Evolutionary conservation across 2,888 invertebrate species (phyloP).

Genomic region (Epirrita christyi): DNA sequence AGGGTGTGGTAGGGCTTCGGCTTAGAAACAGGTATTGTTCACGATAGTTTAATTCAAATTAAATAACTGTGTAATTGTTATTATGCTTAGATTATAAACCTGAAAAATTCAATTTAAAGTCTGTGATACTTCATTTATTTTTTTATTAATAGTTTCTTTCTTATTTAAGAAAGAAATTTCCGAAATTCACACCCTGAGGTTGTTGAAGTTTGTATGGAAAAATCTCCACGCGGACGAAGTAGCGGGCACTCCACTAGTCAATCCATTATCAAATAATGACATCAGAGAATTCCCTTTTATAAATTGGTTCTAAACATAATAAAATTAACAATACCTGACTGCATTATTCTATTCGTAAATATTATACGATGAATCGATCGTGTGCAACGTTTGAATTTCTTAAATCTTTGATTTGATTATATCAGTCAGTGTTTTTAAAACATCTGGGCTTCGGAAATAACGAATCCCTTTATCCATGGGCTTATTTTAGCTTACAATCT

Average conservation of each 20-base stretch:
- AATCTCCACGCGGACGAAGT: too few species aligned
- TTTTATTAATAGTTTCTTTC: too few species aligned
- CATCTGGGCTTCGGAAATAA: conserved; percentile 22
- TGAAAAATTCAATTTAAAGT: conserved; percentile 1
- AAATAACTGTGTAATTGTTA: conserved; percentile 7
- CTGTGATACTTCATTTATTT: too few species aligned
- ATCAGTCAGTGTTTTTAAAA: conserved; percentile 10
- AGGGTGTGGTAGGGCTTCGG: conserved; percentile 28
- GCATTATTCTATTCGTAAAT: too few species aligned
- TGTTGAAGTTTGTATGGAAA: too few species aligned
- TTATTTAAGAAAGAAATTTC: too few species aligned
- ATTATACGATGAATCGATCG: neutral
- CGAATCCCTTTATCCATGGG: conserved; percentile 35
- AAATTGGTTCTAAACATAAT: too few species aligned
- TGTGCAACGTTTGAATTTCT: neutral
- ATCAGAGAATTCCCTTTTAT: too few species aligned
- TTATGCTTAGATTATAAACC: conserved; percentile 14
- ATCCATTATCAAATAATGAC: too few species aligned
- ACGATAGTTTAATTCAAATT: conserved; percentile 16
- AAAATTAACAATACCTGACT: too few species aligned
- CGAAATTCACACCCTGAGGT: too few species aligned
- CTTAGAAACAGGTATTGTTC: conserved; percentile 33
- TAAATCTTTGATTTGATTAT: neutral
- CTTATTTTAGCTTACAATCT: conserved; percentile 35
- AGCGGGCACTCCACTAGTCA: too few species aligned